Base-by-base conservation (phyloP, 2,113 vertebrate species). In the Campylomormyrus numenius region DNA sequence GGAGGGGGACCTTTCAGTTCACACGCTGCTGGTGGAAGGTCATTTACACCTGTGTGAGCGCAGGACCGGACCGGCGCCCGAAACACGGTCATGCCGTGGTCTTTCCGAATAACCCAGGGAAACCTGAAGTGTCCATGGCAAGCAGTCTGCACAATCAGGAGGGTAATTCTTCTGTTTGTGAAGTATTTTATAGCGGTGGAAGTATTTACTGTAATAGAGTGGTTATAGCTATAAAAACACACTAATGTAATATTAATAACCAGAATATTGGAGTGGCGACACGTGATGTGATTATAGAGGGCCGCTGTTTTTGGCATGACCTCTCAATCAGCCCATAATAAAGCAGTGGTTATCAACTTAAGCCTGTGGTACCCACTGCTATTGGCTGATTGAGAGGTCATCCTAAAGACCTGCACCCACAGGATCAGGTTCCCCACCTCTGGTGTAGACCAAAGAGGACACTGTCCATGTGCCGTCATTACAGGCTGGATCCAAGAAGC, bases 401-500 rank as follows among this genome's bases (percentile, higher is more conserved):
- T 19, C 50, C 50, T 17, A 53, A 53, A 53, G 15, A 19, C 50
- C 3, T 52, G 15, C 50, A 52, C 15, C 3, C 50, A 52, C 50
- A 52, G 50, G 50, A 52, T 52, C 50, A 52, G 13, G 13, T 52
- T 52, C 50, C 50, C 50, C 13, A 52, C 50, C 50, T 52, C 50
- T 52, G 15, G 9, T 9, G 46, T 27, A 13, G 21, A 49, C 42
- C 9, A 46, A 42, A 9, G 42, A 45, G 39, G 42, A 9, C 35
- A 48, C 21, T 85, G 42, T 46, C 83, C 83, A 15, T 24, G 21
- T n/a, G 19, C 39, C 19, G 1, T 45, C 46, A 52, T 91, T 88
- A 11, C 93, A 96, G 96, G 93, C n/a, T 92, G 35, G n/a, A 91
- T 92, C 88, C 95, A 95, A 85, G 95, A 96, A 62, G 95, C 96